Base-by-base conservation (phyloP, 2,113 vertebrate species). In the Solea senegalensis region DNA sequence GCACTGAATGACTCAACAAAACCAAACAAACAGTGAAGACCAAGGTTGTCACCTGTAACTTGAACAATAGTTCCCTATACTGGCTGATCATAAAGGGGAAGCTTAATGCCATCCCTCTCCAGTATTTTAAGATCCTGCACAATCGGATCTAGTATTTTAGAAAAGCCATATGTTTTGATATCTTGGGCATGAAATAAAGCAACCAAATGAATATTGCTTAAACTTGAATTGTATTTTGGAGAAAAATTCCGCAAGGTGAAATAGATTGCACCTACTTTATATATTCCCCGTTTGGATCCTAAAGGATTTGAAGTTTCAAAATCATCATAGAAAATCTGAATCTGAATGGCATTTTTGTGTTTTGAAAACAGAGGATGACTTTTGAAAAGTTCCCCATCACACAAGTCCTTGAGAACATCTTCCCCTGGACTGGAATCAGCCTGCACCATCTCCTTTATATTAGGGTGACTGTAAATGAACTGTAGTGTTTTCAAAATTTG, bases 391-490 rank as follows among this genome's bases (percentile, higher is more conserved):
- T 45, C 44, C 10, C 8, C 44, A 50, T 50, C 48, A 15, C 15
- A n/a, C 5, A 50, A 15, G 15, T 45, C 44, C 3, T 45, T 10
- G 2, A 45, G 8, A 9, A 45, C 2, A 13, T 45, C 8, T 45
- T 50, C 48, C 48, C 41, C 50, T 64, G 14, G 55, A 45, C 14
- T 53, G 13, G 62, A 64, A n/a, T 59, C 9, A 41, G 7, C 60
- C 13, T 34, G 26, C 46, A 84, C 67, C 65, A 72, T 69, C 15
- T 50, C 39, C 8, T 59, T 54, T 40, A 72, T 21, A 1, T 76
- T 69, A 11, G 78, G 81, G 43, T 84, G 74, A 10, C 27, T 74
- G 41, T 63, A 65, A 81, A 78, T 68, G 6, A 28, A 78, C 8
- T 60, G 5, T 41, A 86, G 64, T 12, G 77, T 75, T 70, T 83